Base-by-base conservation (phyloP, 2,113 vertebrate genomes). In the Podocnemis expansa region DNA sequence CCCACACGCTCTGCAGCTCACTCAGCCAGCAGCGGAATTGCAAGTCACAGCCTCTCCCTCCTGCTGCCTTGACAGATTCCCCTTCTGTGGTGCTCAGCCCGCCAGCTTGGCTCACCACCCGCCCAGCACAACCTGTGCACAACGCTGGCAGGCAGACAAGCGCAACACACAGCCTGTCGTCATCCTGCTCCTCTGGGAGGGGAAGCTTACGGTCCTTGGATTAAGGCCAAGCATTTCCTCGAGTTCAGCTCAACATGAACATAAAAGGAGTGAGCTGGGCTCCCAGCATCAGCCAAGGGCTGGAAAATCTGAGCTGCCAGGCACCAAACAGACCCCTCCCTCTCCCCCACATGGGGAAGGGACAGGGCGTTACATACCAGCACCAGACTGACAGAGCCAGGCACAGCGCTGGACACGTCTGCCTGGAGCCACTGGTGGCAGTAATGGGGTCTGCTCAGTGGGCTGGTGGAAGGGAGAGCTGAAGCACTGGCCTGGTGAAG, bases 251-350 rank as follows among this genome's bases (percentile, higher is more conserved):
- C 92, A 3, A 95, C 95, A 96, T 96, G 96, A 95, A 97, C 97
- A 96, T 96, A 97, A 97, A 97, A 97, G 96, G 96, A 96, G 88
- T 0, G 94, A 97, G 94, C 86, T 95, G 94, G 96, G 95, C 96
- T 96, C 91, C 91, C 95, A 96, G 90, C 17, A 2, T 38, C 70
- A 51, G 27, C 89, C 89, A 89, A 95, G 56, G 86, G 84, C 73
- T 96, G 87, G 94, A 93, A 97, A 94, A 94, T 94, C 91, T 87
- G 52, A 88, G 67, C 81, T 3, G 60, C 60, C 0, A 14, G 94
- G 78, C 89, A 76, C 78, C 89, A 0, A 0, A 73, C 87, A 55
- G 21, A 17, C 54, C 45, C 0, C 0, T 79, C 84, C 78, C 3
- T 0, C 67, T 58, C 78, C 60, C 43, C 43, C 25, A 43, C 75